These are phyloP conservation scores for Philantomba maxwellii DNA, from an alignment of 2,113 vertebrate genomes.

Conservation along the genomic window DNA sequence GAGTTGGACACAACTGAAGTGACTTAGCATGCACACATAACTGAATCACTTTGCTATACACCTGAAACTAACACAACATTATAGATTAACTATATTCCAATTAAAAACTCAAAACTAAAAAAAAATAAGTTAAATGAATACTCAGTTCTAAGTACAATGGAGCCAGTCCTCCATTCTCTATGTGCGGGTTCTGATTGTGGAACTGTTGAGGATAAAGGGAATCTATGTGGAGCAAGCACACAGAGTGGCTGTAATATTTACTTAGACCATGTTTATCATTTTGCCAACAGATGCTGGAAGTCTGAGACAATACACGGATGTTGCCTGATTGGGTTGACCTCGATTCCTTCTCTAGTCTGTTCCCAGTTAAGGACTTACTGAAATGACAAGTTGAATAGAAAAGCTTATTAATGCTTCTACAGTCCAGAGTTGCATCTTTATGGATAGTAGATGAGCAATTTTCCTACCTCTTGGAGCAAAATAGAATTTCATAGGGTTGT, in stretches of 20 bases:
- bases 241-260: not conserved
- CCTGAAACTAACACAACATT: not conserved
- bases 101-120: conserved; percentile 1
- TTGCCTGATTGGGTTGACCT: not conserved
- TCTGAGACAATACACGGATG: not conserved
- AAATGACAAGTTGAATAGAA: conserved; percentile 7
- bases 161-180: not conserved
- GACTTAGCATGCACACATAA: not conserved
- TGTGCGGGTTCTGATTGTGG: not conserved
- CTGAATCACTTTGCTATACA: not conserved
- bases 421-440: not conserved
- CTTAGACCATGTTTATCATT: not conserved
- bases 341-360: not conserved
- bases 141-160: not conserved
- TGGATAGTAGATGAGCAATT: not conserved
- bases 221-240: not conserved
- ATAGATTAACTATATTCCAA: not conserved
- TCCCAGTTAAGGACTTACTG: not conserved
- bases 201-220: not conserved
- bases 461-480: not conserved
- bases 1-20: not conserved
- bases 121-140: not conserved
- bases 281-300: not conserved
- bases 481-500: not conserved
- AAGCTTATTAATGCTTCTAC: not conserved